Base-by-base conservation (phyloP, 2,113 vertebrate genomes). In the Sprattus sprattus region DNA sequence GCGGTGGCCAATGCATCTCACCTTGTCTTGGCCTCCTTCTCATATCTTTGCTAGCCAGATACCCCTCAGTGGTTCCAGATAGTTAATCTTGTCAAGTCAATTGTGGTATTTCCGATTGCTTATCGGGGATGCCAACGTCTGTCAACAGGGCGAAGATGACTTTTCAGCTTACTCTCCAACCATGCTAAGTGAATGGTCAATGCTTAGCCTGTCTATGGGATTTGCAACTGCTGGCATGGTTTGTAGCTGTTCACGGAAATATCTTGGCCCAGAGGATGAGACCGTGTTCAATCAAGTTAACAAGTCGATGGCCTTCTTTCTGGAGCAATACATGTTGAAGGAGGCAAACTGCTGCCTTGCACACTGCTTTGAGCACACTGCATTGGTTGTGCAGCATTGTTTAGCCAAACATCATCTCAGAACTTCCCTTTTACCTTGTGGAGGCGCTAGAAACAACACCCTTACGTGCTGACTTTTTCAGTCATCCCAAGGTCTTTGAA, bases 61-160 rank as follows among this genome's bases (percentile, higher is more conserved):
- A 85, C 46, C 85, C 54, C 60, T 83, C 84, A 84, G 81, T 89
- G 82, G 78, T 85, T 89, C 75, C 20, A 67, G 84, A 85, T 85
- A 71, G 86, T 86, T 87, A 82, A 88, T 91, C 90, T 91, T 84
- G 87, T 91, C 84, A 52, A 84, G 81, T 88, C 88, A 67, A 71
- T 89, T 89, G 88, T 50, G 80, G 49, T 85, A 88, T 86, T 84
- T 64, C 89, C 86, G 88, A 91, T 88, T 88, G 87, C 90, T 88
- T 89, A 89, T 91, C 89, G 80, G 10, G 71, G 85, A 87, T 78
- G 20, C 45, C 80, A 67, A 84, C 81, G 83, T 82, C 87, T 84
- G 88, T 82, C 85, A 89, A 91, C 89, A 91, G 87, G 86, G 54
- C 15, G 78, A 83, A 82, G 85, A 88, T 86, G 85, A 83, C 87